A percentile compares a stretch with the other conserved stretches of the same genome.
Evolutionary conservation across 2,797 vertebrate genomes (phyloP).

Genomic region (Xiphophorus birchmanni): DNA sequence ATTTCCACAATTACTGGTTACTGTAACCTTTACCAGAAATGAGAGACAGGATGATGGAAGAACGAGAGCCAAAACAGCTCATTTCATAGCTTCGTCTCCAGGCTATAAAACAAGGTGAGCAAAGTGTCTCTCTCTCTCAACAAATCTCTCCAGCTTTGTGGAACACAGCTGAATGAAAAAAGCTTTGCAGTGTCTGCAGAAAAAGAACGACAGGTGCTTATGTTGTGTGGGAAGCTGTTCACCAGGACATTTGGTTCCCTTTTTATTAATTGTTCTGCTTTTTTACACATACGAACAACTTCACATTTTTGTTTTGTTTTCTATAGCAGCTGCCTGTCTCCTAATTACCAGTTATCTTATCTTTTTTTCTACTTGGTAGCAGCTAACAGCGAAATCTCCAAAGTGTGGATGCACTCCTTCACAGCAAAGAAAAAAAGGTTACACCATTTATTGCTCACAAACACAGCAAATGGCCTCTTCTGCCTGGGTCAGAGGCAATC

Average conservation of each 20-base stretch:
- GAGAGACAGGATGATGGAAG: slow-evolving; percentile 5
- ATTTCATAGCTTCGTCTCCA: slow-evolving; percentile 15
- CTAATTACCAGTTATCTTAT: neutral
- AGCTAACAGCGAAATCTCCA: neutral
- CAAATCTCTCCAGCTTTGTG: slow-evolving; percentile 44
- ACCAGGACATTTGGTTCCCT: neutral
- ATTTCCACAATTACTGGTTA: slow-evolving; percentile 1
- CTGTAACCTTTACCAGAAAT: slow-evolving; percentile 8
- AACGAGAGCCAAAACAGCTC: slow-evolving; percentile 6
- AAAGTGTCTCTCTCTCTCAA: slow-evolving; percentile 22
- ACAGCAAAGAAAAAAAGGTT: neutral
- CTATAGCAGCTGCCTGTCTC: neutral
- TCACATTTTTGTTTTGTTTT: neutral
- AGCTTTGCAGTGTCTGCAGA: slow-evolving; percentile 3
- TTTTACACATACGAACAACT: neutral
- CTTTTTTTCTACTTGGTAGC: neutral
- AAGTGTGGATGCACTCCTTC: neutral
- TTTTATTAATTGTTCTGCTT: neutral
- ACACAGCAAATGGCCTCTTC: neutral
- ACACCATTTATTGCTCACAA: neutral
- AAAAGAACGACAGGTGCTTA: neutral
- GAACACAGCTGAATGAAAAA: slow-evolving; percentile 57
- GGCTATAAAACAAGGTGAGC: slow-evolving; percentile 40
- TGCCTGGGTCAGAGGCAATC: neutral
- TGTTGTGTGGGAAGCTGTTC: neutral